Conservation (phyloP, 2,797 vertebrate species). For the Ptychobarbus kaznakovi region DNA sequence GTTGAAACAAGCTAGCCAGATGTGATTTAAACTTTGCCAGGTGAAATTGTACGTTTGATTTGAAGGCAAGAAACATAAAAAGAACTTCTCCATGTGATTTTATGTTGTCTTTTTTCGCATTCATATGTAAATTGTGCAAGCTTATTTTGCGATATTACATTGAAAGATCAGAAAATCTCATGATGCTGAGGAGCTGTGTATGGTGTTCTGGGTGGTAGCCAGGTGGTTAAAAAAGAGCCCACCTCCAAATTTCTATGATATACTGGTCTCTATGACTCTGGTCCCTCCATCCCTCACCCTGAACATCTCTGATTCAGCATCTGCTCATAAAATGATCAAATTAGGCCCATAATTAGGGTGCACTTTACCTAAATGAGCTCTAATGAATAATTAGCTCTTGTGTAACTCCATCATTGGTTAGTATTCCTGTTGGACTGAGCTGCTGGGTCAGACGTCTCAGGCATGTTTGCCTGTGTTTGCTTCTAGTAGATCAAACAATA, state of each 20-base stretch:
- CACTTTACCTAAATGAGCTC: slow-evolving; percentile 31
- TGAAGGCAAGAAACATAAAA: background rate
- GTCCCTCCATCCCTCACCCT: background rate
- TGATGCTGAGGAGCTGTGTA: too few species aligned
- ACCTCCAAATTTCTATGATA: background rate
- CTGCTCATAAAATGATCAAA: slow-evolving; percentile 22
- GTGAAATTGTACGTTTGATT: background rate
- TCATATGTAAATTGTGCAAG: background rate
- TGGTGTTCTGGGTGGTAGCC: background rate
- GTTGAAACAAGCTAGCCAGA: background rate
- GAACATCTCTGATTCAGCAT: background rate
- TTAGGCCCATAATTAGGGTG: slow-evolving; percentile 20
- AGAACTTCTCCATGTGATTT: background rate
- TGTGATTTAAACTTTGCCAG: background rate
- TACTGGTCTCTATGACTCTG: background rate
- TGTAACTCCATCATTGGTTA: slow-evolving; percentile 17
- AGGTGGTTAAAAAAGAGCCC: background rate
- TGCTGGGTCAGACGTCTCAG: background rate
- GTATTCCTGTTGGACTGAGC: slow-evolving; percentile 6
- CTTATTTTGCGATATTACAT: background rate
- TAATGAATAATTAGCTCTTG: slow-evolving; percentile 28
- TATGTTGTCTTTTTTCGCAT: background rate
- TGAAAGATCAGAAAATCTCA: background rate
- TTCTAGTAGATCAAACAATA: background rate
- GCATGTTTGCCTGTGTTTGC: background rate